Base-by-base conservation (phyloP, 2,113 vertebrate species). In the Erinaceus europaeus region DNA sequence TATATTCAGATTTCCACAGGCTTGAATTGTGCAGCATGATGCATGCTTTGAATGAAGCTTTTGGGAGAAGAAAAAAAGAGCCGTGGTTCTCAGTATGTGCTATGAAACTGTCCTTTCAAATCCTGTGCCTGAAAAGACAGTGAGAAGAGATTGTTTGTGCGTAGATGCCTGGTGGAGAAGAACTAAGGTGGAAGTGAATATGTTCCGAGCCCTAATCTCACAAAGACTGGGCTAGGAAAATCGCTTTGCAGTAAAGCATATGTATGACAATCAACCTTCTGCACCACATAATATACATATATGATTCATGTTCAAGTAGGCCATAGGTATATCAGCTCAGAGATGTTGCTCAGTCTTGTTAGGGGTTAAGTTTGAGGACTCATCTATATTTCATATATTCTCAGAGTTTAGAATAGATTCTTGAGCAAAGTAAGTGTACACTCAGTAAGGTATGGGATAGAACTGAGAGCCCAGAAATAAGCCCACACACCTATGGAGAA, bases 101-200 rank as follows among this genome's bases (percentile, higher is more conserved):
- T 32, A 14, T 21, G 11, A 59, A 34, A 29, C 15, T 29, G 42
- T 65, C 21, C 38, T 42, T 77, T 72, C 18, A 6, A 11, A n/a
- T 23, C 5, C 20, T 53, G 11, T 42, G 1, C 72, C 20, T 13
- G 8, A 34, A n/a, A n/a, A 46, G 46, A 52, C 34, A 62, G 29
- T 25, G 34, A 48, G 7, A 53, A 80, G 6, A 27, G 6, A 42
- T 34, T 32, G 15, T 13, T 2, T 6, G n/a, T n/a, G n/a, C n/a
- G 15, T 13, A 3, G 9, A n/a, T n/a, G n/a, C n/a, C 20, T 6
- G 34, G 38, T 42, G 4, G 9, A 9, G 0, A 17, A 32, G 36
- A 10, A 25, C 36, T n/a, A 2, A 4, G 78, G 12, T 15, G 21
- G 21, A 1, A 0, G 46, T 34, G 13, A 29, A 55, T 32, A 21